These are phyloP conservation scores for Dryobotodes eremita DNA, from an alignment of 2,888 invertebrate species.

Conservation along the genomic window DNA sequence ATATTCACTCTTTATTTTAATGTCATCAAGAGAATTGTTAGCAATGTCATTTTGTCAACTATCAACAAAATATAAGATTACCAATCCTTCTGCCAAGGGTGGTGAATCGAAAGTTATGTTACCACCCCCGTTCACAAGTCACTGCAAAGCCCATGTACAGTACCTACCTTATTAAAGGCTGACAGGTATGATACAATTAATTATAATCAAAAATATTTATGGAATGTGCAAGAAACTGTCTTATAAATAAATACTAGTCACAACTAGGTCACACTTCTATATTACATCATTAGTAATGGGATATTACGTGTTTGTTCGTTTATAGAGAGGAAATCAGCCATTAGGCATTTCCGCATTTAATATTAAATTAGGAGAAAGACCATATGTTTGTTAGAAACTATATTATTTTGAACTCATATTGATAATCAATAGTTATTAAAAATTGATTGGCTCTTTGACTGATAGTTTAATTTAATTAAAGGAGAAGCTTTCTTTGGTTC, in stretches of 20 bases:
- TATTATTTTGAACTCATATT: conserved; percentile 47
- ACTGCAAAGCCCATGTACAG: neutral
- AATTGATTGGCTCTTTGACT: conserved; percentile 44
- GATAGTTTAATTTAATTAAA: conserved; percentile 35
- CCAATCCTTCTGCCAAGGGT: neutral
- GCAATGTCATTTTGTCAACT: neutral
- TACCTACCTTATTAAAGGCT: neutral
- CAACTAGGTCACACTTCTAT: conserved; percentile 25
- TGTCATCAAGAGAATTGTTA: neutral
- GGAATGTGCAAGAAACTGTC: conserved; percentile 31
- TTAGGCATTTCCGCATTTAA: conserved; percentile 65
- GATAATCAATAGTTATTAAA: conserved; percentile 52
- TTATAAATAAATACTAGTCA: conserved; percentile 33
- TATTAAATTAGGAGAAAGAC: conserved; percentile 54
- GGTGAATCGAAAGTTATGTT: neutral
- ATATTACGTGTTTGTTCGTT: conserved; percentile 60
- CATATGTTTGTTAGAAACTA: conserved; percentile 50
- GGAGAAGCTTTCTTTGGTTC: conserved; percentile 54
- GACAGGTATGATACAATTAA: neutral
- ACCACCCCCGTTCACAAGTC: neutral
- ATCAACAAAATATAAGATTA: neutral
- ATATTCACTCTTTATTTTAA: neutral
- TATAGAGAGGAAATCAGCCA: conserved; percentile 61
- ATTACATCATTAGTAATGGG: conserved; percentile 60
- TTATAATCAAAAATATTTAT: conserved; percentile 9